These are phyloP conservation scores for Apomyelois bistriatella DNA, from an alignment of 2,888 invertebrate genomes.

Conservation along the genomic window DNA sequence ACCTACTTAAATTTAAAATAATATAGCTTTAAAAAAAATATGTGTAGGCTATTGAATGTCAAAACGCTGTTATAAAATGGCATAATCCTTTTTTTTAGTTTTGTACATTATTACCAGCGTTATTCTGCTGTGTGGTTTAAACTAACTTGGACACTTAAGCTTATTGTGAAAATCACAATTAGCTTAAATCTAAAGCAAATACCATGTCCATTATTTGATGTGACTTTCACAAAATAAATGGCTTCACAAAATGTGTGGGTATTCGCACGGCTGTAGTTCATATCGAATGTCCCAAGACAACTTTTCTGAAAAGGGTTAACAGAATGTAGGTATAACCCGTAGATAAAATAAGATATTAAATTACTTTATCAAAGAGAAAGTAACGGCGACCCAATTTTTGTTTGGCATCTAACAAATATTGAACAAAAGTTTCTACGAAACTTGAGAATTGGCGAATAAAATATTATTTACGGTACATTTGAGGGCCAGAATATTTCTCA, in stretches of 20 bases:
- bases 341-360: slow-evolving; percentile 64
- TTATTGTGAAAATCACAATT: no score
- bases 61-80: no score
- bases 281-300: slow-evolving; percentile 68
- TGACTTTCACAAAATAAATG: slow-evolving; percentile 74
- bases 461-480: slow-evolving; percentile 4
- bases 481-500: neutral
- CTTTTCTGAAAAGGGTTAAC: slow-evolving; percentile 71
- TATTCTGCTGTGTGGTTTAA: no score
- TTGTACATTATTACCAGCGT: no score
- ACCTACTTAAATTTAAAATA: no score
- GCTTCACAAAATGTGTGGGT: slow-evolving; percentile 70
- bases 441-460: slow-evolving; percentile 11
- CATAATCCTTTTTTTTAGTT: no score
- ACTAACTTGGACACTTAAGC: no score
- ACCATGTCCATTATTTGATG: no score
- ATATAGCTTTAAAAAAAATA: no score
- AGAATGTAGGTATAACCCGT: slow-evolving; percentile 46
- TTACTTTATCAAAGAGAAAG: slow-evolving; percentile 57
- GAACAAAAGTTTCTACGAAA: slow-evolving; percentile 17
- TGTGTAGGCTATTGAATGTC: no score
- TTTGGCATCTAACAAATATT: slow-evolving; percentile 31
- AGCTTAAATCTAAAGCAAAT: no score
- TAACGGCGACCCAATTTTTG: slow-evolving; percentile 36
- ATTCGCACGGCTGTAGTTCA: slow-evolving; percentile 71